These are phyloP conservation scores for Halcyon malimbica DNA, from an alignment of 2,113 vertebrate genomes.

Conservation along the genomic window DNA sequence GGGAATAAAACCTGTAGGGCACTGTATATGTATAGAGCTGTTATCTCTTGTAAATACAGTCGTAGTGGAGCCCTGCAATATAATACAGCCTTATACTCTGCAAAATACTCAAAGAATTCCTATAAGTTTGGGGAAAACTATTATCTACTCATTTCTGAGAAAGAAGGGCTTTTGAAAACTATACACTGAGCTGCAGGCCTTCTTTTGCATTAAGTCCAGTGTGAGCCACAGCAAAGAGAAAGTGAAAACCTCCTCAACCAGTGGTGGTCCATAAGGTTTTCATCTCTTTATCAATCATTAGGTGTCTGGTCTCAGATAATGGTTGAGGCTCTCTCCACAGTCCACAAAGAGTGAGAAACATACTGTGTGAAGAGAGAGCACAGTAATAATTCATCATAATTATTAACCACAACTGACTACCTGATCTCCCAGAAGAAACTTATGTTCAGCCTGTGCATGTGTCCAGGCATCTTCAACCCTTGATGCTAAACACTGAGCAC, in stretches of 20 bases:
- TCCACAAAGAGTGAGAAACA: not conserved
- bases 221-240: not conserved
- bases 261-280: not conserved
- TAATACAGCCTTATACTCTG: not conserved
- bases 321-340: not conserved
- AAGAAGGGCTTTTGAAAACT: not conserved
- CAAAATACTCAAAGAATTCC: not conserved
- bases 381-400: not conserved
- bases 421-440: not conserved
- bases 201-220: not conserved
- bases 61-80: not conserved
- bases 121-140: not conserved
- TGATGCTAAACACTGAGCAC: not conserved
- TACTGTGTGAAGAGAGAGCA: fast-evolving
- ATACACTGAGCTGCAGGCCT: not conserved
- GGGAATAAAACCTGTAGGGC: constrained; percentile 3
- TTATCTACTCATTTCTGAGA: not conserved
- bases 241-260: not conserved
- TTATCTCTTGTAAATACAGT: not conserved
- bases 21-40: not conserved
- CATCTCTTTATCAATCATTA: not conserved
- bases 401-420: not conserved
- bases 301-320: not conserved
- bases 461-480: not conserved
- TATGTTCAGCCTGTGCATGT: fast-evolving